Evolutionary conservation across 2,888 invertebrate species (phyloP).

Genomic region (Ischnus inquisitorius): DNA sequence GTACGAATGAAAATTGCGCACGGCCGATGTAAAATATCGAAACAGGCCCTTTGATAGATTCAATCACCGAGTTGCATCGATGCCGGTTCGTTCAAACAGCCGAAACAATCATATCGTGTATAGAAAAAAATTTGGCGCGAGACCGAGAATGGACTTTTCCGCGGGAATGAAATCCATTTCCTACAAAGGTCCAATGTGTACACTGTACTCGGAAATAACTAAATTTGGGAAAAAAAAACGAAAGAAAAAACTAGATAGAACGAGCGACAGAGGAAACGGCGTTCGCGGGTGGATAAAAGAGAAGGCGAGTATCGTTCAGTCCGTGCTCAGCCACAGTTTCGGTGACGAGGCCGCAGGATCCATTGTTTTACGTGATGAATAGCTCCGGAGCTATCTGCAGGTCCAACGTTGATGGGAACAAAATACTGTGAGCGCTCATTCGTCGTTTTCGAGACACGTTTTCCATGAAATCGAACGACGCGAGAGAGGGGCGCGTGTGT

Average conservation of each 20-base stretch:
- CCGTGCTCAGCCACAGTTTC: conserved; percentile 52
- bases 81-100: not conserved
- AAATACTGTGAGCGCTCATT: conserved; percentile 57
- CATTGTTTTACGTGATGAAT: conserved; percentile 65
- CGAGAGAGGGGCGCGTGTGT: conserved; percentile 14
- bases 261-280: not conserved
- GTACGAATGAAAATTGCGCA: not conserved
- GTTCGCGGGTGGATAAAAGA: conserved; percentile 8
- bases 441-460: conserved; percentile 59
- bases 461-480: conserved; percentile 63
- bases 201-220: conserved; percentile 46
- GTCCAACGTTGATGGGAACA: conserved; percentile 57
- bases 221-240: conserved; percentile 24
- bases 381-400: conserved; percentile 43
- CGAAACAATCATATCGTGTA: conserved; percentile 5
- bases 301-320: conserved; percentile 44
- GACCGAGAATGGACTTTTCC: not conserved
- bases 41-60: not conserved
- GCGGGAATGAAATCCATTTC: conserved; percentile 42
- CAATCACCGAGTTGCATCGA: not conserved
- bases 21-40: not conserved
- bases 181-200: conserved; percentile 25
- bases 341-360: conserved; percentile 33
- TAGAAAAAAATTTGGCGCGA: not conserved
- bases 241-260: not conserved